Percentiles rank a stretch among this genome's conserved stretches.
These are phyloP conservation scores for Ctenicera cuprea DNA, from an alignment of 2,888 invertebrate species.

Conservation along the genomic window DNA sequence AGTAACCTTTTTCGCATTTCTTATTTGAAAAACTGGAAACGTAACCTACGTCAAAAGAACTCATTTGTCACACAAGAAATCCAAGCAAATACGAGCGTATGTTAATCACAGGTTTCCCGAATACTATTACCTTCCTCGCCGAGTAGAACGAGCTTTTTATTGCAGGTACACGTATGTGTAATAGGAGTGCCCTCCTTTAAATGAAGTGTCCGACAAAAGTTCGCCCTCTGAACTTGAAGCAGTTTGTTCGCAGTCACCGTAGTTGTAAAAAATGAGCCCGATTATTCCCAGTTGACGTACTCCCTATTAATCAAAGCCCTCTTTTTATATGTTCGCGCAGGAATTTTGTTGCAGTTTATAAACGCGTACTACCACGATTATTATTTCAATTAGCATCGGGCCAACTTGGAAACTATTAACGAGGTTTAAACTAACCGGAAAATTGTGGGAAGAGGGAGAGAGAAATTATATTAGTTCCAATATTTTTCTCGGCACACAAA, in stretches of 20 bases:
- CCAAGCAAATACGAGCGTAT: slow-evolving; percentile 12
- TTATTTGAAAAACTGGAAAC: slow-evolving; percentile 20
- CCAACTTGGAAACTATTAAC: not conserved
- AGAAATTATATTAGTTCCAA: not conserved
- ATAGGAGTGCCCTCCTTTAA: slow-evolving; percentile 27
- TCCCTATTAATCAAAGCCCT: slow-evolving; percentile 61
- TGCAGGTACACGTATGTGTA: slow-evolving; percentile 28
- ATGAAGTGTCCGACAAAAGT: slow-evolving; percentile 52
- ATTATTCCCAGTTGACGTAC: slow-evolving; percentile 63
- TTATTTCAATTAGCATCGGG: not conserved
- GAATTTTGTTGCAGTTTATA: slow-evolving; percentile 27
- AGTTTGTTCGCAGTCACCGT: slow-evolving; percentile 65
- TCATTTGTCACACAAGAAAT: slow-evolving; percentile 30
- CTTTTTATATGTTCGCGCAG: slow-evolving; percentile 38
- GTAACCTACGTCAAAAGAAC: slow-evolving; percentile 33
- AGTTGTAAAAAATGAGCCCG: slow-evolving; percentile 64
- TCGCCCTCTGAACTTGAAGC: slow-evolving; percentile 63
- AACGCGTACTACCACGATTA: not conserved
- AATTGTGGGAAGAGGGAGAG: not conserved
- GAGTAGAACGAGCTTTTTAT: slow-evolving; percentile 11
- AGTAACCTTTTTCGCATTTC: slow-evolving; percentile 20
- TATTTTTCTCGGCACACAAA: slow-evolving; percentile 24
- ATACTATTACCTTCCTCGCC: not conserved
- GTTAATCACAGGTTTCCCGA: slow-evolving; percentile 22
- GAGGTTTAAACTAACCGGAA: slow-evolving; percentile 1